These are phyloP conservation scores for Drosophila rellima DNA, from an alignment of 2,888 invertebrate genomes.

Conservation along the genomic window DNA sequence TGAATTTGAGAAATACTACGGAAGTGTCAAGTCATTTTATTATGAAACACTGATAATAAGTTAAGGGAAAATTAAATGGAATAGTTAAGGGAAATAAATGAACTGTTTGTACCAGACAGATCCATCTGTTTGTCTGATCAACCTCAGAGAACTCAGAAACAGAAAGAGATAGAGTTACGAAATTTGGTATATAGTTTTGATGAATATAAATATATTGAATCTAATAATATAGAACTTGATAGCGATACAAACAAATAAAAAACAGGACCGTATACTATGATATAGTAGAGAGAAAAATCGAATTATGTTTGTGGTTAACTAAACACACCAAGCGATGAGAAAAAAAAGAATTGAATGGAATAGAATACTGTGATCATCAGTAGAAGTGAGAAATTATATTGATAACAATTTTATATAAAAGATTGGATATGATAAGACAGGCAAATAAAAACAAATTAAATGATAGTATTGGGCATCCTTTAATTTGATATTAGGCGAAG, in stretches of 20 bases:
- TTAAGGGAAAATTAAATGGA: neutral
- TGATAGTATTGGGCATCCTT: too few species aligned
- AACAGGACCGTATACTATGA: too few species aligned
- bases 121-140: neutral
- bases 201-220: neutral
- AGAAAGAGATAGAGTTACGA: neutral
- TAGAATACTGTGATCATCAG: neutral
- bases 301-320: too few species aligned
- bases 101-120: neutral
- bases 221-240: too few species aligned
- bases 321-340: neutral
- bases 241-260: too few species aligned
- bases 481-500: neutral
- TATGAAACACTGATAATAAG: neutral
- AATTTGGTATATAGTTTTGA: neutral
- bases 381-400: neutral
- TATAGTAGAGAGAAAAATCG: too few species aligned
- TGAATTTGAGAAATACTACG: neutral
- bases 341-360: neutral
- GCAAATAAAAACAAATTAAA: neutral
- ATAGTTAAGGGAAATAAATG: neutral
- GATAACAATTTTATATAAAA: neutral
- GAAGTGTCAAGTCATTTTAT: neutral
- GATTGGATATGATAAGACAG: neutral
- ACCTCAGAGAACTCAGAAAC: slow-evolving; percentile 7